phyloP scores from a whole-genome alignment of 2,888 invertebrate genomes.

The Azorinus chamasolen region DNA sequence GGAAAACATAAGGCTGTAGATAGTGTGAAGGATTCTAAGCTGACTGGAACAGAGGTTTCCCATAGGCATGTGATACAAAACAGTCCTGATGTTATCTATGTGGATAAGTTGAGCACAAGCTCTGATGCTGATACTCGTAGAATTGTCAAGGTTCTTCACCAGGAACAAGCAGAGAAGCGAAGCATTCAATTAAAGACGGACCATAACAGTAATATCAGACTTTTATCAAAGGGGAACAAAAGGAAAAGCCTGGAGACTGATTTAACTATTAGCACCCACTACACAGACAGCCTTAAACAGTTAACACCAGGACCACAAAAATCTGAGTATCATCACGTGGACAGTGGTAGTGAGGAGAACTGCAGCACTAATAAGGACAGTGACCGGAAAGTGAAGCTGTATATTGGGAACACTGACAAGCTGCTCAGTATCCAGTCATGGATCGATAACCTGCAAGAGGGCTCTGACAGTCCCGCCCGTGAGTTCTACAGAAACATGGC shows the following conservation, averaged over 20 bases:
- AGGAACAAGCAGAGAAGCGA: no score
- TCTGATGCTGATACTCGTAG: no score
- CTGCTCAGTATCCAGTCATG: conserved; percentile 67
- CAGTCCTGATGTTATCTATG: no score
- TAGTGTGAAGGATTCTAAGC: no score
- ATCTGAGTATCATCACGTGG: background rate
- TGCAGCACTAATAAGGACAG: background rate
- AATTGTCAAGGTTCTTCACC: no score
- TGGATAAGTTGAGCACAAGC: no score
- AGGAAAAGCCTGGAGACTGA: background rate
- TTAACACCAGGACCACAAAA: background rate
- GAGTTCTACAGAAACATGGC: conserved; percentile 12
- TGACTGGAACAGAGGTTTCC: no score
- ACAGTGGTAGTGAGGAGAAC: background rate
- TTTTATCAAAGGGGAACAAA: no score
- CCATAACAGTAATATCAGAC: no score
- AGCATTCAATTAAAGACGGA: no score
- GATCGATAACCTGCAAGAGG: conserved; percentile 61
- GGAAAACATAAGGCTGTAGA: no score
- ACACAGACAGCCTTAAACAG: background rate
- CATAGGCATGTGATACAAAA: no score
- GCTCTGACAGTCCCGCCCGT: conserved; percentile 36
- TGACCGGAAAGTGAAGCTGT: conserved; percentile 32
- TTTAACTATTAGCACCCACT: conserved; percentile 8
- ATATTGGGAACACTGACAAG: conserved; percentile 67